Evolutionary conservation across 2,797 vertebrate species (phyloP).

Genomic region (Anas bernieri): DNA sequence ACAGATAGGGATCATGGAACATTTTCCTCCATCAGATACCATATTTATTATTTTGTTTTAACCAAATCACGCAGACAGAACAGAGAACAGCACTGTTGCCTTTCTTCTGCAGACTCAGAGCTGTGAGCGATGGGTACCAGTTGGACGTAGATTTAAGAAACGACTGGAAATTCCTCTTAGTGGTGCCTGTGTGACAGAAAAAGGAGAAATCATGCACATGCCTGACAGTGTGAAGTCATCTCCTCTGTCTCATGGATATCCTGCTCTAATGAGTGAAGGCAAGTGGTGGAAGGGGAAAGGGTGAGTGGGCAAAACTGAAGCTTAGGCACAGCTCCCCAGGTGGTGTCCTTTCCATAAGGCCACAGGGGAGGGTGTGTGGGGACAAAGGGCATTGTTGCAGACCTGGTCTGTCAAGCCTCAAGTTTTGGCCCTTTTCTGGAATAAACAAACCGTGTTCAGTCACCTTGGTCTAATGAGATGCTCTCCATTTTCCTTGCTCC

Average conservation of each 20-base stretch:
- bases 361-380: background rate
- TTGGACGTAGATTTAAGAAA: background rate
- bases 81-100: background rate
- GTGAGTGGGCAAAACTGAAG: background rate
- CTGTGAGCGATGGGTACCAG: background rate
- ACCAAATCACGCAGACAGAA: background rate
- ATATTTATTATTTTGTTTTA: background rate
- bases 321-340: background rate
- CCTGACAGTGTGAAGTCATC: background rate
- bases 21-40: background rate
- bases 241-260: background rate
- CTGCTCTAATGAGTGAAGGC: background rate
- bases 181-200: background rate
- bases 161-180: background rate
- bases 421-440: background rate
- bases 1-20: background rate
- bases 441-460: background rate
- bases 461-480: background rate
- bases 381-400: background rate
- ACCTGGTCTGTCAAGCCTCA: accelerated
- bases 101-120: background rate
- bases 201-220: accelerated
- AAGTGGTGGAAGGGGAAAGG: background rate
- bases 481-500: slow-evolving; percentile 43
- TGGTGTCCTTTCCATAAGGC: background rate